Percentiles rank a stretch among this genome's conserved stretches.
phyloP scores from a whole-genome alignment of 2,888 invertebrate genomes.

The Stenodera caucasica region DNA sequence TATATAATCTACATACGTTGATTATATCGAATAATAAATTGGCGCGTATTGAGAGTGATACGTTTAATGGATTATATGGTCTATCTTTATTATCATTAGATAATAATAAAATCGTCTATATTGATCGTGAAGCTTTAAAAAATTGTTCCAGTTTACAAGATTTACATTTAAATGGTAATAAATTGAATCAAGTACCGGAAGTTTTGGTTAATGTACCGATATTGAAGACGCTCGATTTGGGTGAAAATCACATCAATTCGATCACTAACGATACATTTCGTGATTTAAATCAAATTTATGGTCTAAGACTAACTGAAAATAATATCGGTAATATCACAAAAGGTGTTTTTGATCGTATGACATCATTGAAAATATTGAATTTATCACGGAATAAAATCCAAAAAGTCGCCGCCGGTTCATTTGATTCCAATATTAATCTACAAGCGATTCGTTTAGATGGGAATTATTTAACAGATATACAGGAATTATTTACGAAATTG shows the following conservation, averaged over 20 bases:
- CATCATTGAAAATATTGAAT: slow-evolving; percentile 78
- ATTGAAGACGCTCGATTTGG: slow-evolving; percentile 79
- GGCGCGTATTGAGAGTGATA: slow-evolving; percentile 72
- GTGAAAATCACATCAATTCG: slow-evolving; percentile 79
- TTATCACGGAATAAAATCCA: slow-evolving; percentile 82
- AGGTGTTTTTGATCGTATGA: slow-evolving; percentile 78
- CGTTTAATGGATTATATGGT: slow-evolving; percentile 75
- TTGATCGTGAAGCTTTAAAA: slow-evolving; percentile 73
- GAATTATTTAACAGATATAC: slow-evolving; percentile 78
- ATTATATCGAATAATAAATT: slow-evolving; percentile 80
- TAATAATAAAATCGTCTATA: slow-evolving; percentile 74
- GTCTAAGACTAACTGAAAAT: slow-evolving; percentile 82
- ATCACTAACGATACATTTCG: slow-evolving; percentile 80
- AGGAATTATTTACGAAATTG: slow-evolving; percentile 76
- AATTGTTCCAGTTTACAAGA: slow-evolving; percentile 81
- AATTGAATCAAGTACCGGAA: slow-evolving; percentile 73
- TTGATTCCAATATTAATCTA: slow-evolving; percentile 75
- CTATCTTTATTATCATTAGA: slow-evolving; percentile 77
- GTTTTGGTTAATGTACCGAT: slow-evolving; percentile 74
- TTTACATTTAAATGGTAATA: slow-evolving; percentile 80
- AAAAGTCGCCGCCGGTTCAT: slow-evolving; percentile 74
- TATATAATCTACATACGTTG: slow-evolving; percentile 78
- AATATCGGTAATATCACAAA: slow-evolving; percentile 77
- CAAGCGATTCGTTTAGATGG: slow-evolving; percentile 81
- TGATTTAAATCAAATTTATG: slow-evolving; percentile 77